Evolutionary conservation across 2,797 vertebrate genomes (phyloP).

Genomic region (Oreonectes daqikongensis): DNA sequence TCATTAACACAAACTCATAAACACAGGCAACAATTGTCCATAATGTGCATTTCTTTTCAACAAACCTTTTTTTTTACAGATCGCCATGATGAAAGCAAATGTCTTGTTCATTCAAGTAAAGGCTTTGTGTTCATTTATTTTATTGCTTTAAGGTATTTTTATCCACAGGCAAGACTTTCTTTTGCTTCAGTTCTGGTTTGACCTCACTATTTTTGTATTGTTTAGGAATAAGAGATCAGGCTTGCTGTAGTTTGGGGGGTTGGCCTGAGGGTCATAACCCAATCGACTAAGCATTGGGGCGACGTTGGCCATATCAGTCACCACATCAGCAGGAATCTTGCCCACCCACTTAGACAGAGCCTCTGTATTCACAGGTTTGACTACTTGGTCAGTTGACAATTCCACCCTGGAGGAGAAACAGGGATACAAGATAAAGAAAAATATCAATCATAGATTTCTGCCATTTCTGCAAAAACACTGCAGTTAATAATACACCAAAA

Average conservation of each 20-base stretch:
- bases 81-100: neutral
- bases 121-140: neutral
- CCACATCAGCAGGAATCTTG: conserved; percentile 87
- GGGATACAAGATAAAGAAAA: neutral
- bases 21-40: neutral
- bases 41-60: neutral
- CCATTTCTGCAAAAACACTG: neutral
- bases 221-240: conserved; percentile 73
- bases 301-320: conserved; percentile 91
- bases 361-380: conserved; percentile 94
- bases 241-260: conserved; percentile 90
- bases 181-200: neutral
- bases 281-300: conserved; percentile 93
- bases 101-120: conserved; percentile 12
- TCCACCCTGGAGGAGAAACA: conserved; percentile 81
- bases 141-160: conserved; percentile 22
- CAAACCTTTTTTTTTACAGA: neutral
- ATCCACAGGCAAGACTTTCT: neutral
- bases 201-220: conserved; percentile 77
- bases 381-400: conserved; percentile 94
- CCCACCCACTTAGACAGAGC: conserved; percentile 94
- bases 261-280: conserved; percentile 90
- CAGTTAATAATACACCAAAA: no score
- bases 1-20: no score
- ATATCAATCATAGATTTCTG: neutral